Percentiles rank a stretch among this genome's conserved stretches.
These are phyloP conservation scores for Ladona fulva DNA, from an alignment of 1,140 invertebrate genomes.

Conservation along the genomic window DNA sequence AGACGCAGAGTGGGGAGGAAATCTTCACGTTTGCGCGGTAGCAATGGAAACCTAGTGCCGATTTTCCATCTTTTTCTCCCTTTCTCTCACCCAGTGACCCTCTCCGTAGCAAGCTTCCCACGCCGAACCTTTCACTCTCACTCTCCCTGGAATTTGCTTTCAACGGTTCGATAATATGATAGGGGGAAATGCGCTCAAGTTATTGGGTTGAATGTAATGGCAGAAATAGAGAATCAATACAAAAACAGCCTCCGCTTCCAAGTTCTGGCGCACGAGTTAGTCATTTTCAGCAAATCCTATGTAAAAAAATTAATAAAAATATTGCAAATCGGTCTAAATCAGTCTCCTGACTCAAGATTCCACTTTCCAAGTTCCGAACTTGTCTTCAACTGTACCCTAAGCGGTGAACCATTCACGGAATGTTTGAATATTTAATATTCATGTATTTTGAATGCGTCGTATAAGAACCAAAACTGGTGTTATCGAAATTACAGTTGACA, in stretches of 20 bases:
- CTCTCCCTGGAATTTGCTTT: not conserved
- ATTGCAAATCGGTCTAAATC: no score
- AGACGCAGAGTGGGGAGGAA: not conserved
- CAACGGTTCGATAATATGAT: not conserved
- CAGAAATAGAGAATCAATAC: not conserved
- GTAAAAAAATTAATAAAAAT: no score
- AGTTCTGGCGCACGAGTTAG: not conserved
- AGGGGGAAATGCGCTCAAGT: no score
- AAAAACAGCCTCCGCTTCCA: not conserved
- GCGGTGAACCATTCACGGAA: no score
- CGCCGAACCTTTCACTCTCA: slow-evolving; percentile 2
- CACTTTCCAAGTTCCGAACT: no score
- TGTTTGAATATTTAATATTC: no score
- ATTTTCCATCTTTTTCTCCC: slow-evolving; percentile 5
- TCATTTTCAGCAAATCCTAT: not conserved
- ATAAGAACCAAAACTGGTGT: no score
- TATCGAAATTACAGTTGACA: no score
- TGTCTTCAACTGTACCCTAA: no score
- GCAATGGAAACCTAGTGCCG: not conserved
- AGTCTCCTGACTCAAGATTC: no score
- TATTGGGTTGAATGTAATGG: no score
- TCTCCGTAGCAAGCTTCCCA: not conserved
- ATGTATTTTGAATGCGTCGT: no score
- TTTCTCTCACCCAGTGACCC: slow-evolving; percentile 7
- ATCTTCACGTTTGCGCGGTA: not conserved